Conservation (phyloP, 2,888 invertebrate genomes). For the Priocnemis perturbator region DNA sequence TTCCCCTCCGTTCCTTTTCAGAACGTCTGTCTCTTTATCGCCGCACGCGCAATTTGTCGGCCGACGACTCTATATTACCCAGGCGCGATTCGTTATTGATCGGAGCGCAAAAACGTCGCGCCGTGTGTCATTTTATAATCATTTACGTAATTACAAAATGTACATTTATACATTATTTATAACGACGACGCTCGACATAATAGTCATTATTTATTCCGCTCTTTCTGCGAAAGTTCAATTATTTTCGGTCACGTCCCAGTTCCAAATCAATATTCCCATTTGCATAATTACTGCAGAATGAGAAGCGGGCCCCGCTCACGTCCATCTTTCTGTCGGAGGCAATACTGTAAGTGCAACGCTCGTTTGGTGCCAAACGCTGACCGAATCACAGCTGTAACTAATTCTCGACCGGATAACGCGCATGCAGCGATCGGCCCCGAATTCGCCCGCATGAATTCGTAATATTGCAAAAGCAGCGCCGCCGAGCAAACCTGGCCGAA, state of each 20-base stretch:
- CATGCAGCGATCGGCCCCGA: too few relatives aligned
- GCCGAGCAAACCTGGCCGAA: too few relatives aligned
- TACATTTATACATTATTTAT: background rate
- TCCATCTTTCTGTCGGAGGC: constrained; percentile 40
- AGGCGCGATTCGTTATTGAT: too few relatives aligned
- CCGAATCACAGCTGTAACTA: constrained; percentile 10
- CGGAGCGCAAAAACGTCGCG: background rate
- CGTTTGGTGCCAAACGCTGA: constrained; percentile 37
- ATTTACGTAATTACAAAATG: constrained; percentile 1
- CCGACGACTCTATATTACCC: too few relatives aligned
- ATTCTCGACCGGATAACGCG: too few relatives aligned
- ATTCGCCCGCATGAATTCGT: too few relatives aligned
- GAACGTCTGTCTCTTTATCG: too few relatives aligned
- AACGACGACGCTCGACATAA: constrained; percentile 1
- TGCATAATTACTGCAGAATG: constrained; percentile 47
- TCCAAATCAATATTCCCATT: constrained; percentile 41
- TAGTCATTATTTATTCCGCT: background rate
- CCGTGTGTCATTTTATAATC: background rate
- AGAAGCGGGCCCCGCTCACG: constrained; percentile 31
- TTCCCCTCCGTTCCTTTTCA: too few relatives aligned
- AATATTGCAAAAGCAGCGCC: too few relatives aligned
- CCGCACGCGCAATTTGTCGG: too few relatives aligned
- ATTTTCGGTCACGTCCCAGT: constrained; percentile 41
- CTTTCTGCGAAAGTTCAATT: constrained; percentile 24
- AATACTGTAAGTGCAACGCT: constrained; percentile 43